Percentiles rank a stretch among this genome's conserved stretches.
phyloP scores from a whole-genome alignment of 2,888 invertebrate genomes.

The Drosophila nigricruria region DNA sequence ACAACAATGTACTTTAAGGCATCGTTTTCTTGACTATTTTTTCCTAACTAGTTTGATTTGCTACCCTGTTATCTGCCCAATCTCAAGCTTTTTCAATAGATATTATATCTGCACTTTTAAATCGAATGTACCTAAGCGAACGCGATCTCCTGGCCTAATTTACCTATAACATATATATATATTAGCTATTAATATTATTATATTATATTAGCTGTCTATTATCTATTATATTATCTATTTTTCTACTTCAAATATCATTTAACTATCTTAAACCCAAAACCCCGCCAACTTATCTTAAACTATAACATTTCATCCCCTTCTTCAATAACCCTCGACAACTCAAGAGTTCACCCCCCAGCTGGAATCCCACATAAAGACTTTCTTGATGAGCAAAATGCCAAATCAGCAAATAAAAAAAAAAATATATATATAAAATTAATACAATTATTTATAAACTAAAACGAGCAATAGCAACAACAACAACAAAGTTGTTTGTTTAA shows the following conservation, averaged over 20 bases:
- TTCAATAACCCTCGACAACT: background rate
- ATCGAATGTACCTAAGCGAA: background rate
- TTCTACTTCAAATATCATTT: background rate
- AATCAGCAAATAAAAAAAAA: background rate
- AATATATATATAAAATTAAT: background rate
- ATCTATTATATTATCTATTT: too few relatives aligned
- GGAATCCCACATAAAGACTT: background rate
- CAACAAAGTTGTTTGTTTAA: constrained; percentile 43
- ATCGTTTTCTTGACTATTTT: background rate
- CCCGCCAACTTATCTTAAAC: background rate
- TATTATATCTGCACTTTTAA: background rate
- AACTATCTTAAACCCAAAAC: background rate
- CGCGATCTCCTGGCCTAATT: background rate
- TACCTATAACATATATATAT: background rate
- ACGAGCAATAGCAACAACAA: constrained; percentile 3
- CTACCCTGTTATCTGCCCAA: background rate
- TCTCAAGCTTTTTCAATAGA: background rate
- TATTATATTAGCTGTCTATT: too few relatives aligned
- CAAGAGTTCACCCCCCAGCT: background rate
- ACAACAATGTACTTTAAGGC: background rate
- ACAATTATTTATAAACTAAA: constrained; percentile 44
- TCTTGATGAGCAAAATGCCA: constrained; percentile 21
- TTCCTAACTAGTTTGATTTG: background rate
- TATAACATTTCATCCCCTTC: background rate
- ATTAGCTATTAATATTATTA: too few relatives aligned